Evolutionary conservation across 1,140 invertebrate genomes (phyloP), one percentile per base, ranked within the genome.

Genomic region (Sarcophaga peregrina): DNA sequence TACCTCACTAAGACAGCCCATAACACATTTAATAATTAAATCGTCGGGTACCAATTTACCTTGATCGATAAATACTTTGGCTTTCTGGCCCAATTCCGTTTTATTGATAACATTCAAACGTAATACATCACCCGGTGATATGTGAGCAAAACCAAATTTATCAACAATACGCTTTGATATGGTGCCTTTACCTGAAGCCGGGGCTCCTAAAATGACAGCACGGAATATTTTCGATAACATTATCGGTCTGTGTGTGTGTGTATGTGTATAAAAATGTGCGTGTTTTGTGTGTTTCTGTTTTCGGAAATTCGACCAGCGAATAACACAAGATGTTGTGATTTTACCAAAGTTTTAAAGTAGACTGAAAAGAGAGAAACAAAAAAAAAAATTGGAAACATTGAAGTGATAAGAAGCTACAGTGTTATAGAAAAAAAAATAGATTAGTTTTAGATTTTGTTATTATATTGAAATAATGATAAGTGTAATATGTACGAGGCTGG

Each of bases 161-260:
- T 96, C 94, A 0, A 97, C 93, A 78, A 99, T 98, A 86, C 97
- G 92, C 2, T 94, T 93, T 0, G 97, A 97, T 87, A 99, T 96
- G 0, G 98, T 99, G 10, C 97, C 97, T 91, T 99, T 99, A 9
- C 98, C 98, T 5, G 97, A 98, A 7, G 96, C 98, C 8, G 98
- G 97, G 48, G 97, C 95, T 46, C 90, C 90, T 81, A 90, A 86
- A 85, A 90, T 90, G 82, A 90, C 88, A 86, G 88, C 85, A 80
- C 89, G 89, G 83, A 90, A 89, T 62, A 90, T 86, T 88, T 90
- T 90, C 47, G 88, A 86, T 81, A 87, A 87, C 88, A 90, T 90
- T 46, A 48, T 85, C 13, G 47, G 45, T 76, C 0, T 76, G 11
- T 74, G 10, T 37, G 4, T 37, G 25, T 4, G 52, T 81, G 52